These are phyloP conservation scores for Dasyornis broadbenti DNA, from an alignment of 2,113 vertebrate genomes.

Conservation along the genomic window DNA sequence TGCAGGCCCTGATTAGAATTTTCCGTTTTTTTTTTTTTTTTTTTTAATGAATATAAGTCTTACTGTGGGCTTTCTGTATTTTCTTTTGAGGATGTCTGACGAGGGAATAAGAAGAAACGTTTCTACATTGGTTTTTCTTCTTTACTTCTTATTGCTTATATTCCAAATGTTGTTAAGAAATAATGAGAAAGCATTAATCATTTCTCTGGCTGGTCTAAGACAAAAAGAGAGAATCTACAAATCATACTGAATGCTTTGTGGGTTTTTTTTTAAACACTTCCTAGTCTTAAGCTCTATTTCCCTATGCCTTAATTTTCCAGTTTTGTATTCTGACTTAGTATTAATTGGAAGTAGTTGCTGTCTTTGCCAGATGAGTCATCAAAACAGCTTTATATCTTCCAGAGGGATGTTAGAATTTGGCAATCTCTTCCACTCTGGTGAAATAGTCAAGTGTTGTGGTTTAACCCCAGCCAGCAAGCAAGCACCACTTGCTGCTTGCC, in stretches of 20 bases:
- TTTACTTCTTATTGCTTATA: not conserved
- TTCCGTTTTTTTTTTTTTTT: not conserved
- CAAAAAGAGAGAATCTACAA: not conserved
- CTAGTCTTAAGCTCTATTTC: not conserved
- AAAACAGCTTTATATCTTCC: conserved; percentile 4
- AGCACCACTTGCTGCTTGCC: not conserved
- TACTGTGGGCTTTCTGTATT: not conserved
- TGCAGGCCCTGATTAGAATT: not conserved
- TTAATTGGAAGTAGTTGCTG: not conserved
- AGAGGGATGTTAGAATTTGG: not conserved
- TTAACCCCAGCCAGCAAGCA: not conserved
- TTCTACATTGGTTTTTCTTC: not conserved
- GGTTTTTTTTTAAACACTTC: not conserved
- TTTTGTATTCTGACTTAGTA: not conserved
- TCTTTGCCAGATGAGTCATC: not conserved
- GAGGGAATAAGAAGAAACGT: not conserved
- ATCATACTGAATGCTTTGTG: not conserved
- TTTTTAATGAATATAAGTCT: not conserved
- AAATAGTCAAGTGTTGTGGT: not conserved
- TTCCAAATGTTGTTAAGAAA: not conserved
- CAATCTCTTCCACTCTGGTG: not conserved
- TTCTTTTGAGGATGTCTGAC: not conserved
- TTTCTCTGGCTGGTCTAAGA: not conserved
- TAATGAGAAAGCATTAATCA: conserved; percentile 10
- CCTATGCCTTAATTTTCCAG: not conserved